Conservation (phyloP, 2,888 invertebrate species). For the Agonopterix subpropinquella region DNA sequence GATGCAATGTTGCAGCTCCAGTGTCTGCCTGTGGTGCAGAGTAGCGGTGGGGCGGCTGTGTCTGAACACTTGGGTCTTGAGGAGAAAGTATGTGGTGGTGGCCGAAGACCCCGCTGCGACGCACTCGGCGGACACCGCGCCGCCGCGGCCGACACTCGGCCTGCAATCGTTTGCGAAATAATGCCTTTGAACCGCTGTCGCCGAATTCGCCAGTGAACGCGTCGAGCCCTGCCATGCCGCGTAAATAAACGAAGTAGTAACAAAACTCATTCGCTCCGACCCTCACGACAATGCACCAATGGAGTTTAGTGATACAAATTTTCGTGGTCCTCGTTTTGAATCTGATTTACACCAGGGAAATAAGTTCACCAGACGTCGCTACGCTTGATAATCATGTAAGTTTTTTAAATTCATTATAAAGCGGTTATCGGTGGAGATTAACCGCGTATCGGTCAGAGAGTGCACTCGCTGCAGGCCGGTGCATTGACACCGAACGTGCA, state of each 20-base stretch:
- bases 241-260: slow-evolving; percentile 55
- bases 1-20: no score
- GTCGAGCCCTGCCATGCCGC: slow-evolving; percentile 58
- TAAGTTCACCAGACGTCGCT: slow-evolving; percentile 37
- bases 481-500: slow-evolving; percentile 50
- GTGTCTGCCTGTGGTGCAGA: slow-evolving; percentile 2
- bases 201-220: slow-evolving; percentile 56
- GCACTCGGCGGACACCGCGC: slow-evolving; percentile 55
- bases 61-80: slow-evolving; percentile 35
- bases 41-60: slow-evolving; percentile 7
- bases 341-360: slow-evolving; percentile 40
- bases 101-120: slow-evolving; percentile 52
- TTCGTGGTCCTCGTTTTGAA: slow-evolving; percentile 49
- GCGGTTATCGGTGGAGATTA: neutral
- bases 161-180: slow-evolving; percentile 64
- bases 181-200: slow-evolving; percentile 56
- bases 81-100: slow-evolving; percentile 69
- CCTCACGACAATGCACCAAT: slow-evolving; percentile 65
- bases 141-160: slow-evolving; percentile 68
- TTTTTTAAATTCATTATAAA: slow-evolving; percentile 15
- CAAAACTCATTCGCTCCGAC: slow-evolving; percentile 31
- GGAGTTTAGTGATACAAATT: slow-evolving; percentile 60
- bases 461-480: slow-evolving; percentile 26
- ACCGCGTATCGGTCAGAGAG: slow-evolving; percentile 27
- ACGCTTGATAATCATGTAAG: slow-evolving; percentile 57